Evolutionary conservation across 2,797 vertebrate species (phyloP).

Genomic region (Sebastes vulpes): DNA sequence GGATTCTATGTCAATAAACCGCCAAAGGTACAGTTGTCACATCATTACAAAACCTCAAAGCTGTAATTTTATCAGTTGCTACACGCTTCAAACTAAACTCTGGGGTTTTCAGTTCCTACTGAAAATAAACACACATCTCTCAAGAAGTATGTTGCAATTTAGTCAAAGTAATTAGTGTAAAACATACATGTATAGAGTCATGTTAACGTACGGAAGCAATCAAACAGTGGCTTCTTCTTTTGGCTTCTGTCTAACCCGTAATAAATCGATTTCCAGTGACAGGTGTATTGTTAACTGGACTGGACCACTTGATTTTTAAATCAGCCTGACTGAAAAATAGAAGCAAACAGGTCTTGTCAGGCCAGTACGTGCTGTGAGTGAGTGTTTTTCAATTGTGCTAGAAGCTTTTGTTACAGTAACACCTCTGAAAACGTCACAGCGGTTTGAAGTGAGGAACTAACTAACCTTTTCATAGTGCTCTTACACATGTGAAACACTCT

Average conservation of each 20-base stretch:
- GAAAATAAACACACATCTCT: neutral
- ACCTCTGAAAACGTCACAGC: neutral
- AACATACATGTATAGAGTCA: neutral
- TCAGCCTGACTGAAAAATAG: neutral
- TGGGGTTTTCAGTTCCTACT: neutral
- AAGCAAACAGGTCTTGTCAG: neutral
- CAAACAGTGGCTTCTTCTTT: neutral
- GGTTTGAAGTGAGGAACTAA: slow-evolving; percentile 29
- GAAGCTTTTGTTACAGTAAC: neutral
- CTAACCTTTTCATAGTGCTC: neutral
- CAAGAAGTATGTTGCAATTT: neutral
- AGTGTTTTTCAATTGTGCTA: neutral
- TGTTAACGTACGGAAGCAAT: neutral
- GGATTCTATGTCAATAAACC: neutral
- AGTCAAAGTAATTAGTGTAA: neutral
- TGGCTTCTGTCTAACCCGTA: neutral
- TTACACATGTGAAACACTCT: neutral
- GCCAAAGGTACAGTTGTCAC: neutral
- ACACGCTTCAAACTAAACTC: neutral
- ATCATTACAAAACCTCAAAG: neutral
- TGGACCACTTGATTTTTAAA: neutral
- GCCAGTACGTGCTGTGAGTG: neutral
- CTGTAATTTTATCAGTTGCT: neutral
- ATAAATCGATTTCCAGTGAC: neutral
- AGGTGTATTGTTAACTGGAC: neutral